Conservation (phyloP, 2,113 vertebrate genomes). For the Myanophis thanlyinensis region DNA sequence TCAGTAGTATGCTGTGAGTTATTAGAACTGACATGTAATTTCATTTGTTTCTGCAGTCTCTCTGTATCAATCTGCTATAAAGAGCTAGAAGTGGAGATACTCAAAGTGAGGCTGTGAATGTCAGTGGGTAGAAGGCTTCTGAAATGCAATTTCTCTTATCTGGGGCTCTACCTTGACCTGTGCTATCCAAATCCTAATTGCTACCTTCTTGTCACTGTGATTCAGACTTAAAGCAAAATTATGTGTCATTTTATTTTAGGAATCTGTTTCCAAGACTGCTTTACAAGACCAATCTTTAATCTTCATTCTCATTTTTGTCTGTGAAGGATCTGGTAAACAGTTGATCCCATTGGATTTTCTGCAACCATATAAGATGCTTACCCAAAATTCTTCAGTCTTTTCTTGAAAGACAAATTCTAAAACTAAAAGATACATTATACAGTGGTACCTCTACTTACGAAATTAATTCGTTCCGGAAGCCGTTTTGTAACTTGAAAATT, state of each 20-base stretch:
- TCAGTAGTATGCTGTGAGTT: conserved; percentile 11
- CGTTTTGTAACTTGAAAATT: no score
- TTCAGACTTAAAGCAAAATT: conserved; percentile 8
- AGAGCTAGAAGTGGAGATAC: background rate
- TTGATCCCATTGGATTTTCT: background rate
- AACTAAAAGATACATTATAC: background rate
- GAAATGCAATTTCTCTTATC: background rate
- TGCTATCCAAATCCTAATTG: background rate
- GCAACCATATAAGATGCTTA: background rate
- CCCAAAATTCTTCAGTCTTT: background rate
- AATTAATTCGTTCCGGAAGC: no score
- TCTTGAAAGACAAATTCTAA: background rate
- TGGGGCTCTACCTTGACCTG: conserved; percentile 2
- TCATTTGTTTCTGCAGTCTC: conserved; percentile 13
- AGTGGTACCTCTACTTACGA: no score
- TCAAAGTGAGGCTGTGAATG: accelerated
- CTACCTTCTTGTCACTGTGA: background rate
- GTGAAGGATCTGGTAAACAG: background rate
- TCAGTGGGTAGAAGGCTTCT: background rate
- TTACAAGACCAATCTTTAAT: background rate
- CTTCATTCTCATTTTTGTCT: background rate
- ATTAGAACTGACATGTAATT: conserved; percentile 33
- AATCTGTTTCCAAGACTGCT: background rate
- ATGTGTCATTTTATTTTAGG: background rate
- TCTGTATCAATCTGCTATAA: conserved; percentile 28